Percentiles rank a stretch among this genome's conserved stretches.
Evolutionary conservation across 2,888 invertebrate genomes (phyloP).

Genomic region (Cryptus armator): DNA sequence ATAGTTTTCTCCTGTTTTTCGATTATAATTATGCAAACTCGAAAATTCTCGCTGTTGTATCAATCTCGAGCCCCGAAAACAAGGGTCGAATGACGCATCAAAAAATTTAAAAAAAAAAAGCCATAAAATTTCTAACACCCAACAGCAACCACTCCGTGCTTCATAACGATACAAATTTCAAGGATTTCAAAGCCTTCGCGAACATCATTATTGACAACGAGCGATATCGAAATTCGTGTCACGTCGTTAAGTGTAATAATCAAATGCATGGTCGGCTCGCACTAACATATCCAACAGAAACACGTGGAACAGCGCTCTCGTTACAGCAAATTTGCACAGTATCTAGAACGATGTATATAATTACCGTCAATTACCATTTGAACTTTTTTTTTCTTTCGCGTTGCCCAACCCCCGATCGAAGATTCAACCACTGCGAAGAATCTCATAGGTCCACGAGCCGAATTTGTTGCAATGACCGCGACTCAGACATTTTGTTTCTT

Average conservation of each 20-base stretch:
- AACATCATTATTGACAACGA: not conserved
- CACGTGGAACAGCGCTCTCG: conserved; percentile 1
- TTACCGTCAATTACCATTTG: conserved; percentile 9
- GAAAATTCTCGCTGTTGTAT: too few relatives aligned
- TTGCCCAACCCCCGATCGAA: not conserved
- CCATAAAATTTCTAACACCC: too few relatives aligned
- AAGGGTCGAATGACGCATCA: too few relatives aligned
- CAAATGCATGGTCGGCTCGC: conserved; percentile 22
- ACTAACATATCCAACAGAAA: not conserved
- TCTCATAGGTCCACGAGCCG: not conserved
- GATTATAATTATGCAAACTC: too few relatives aligned
- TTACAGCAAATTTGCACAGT: not conserved
- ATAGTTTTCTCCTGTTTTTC: too few relatives aligned
- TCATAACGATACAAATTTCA: not conserved
- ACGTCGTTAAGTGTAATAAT: conserved; percentile 33
- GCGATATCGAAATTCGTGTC: conserved; percentile 31
- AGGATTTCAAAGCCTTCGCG: not conserved
- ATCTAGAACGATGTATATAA: conserved; percentile 4
- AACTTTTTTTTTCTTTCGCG: conserved; percentile 2
- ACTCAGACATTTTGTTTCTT: not conserved
- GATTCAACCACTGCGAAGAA: not conserved
- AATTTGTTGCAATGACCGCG: not conserved
- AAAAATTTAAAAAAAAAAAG: too few relatives aligned
- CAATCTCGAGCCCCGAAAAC: too few relatives aligned
- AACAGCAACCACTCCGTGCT: too few relatives aligned